A percentile compares a stretch with the other conserved stretches of the same genome.
Conservation (phyloP, 2,113 vertebrate genomes). For the Sinocyclocheilus grahami region DNA sequence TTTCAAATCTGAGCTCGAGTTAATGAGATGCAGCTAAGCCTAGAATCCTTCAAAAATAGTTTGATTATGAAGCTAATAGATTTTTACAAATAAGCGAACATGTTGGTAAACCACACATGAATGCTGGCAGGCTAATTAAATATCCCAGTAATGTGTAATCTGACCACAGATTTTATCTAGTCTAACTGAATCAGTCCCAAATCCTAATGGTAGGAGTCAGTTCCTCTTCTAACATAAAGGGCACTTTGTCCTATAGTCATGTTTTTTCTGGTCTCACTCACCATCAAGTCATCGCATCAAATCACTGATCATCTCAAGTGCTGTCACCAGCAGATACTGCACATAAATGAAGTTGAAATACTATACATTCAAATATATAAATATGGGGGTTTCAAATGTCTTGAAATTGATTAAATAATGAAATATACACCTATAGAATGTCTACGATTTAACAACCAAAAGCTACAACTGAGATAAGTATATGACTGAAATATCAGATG, state of each 20-base stretch:
- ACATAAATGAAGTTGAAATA: conserved; percentile 5
- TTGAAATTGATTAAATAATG: not conserved
- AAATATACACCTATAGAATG: not conserved
- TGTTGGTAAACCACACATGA: conserved; percentile 7
- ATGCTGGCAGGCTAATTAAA: conserved; percentile 15
- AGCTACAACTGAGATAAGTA: not conserved
- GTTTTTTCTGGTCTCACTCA: not conserved
- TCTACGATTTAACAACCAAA: not conserved
- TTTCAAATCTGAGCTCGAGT: not conserved
- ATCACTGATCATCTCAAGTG: not conserved
- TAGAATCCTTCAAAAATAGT: not conserved
- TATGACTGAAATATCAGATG: conserved; percentile 5
- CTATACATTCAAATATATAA: not conserved
- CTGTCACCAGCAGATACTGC: conserved; percentile 6
- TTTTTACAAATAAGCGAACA: conserved; percentile 7
- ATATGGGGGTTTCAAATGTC: not conserved
- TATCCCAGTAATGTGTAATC: conserved; percentile 14
- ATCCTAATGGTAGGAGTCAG: not conserved
- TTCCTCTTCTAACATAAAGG: not conserved
- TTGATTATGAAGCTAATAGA: conserved; percentile 9
- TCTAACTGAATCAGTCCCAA: conserved; percentile 16
- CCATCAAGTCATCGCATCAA: not conserved
- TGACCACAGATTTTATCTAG: conserved; percentile 3
- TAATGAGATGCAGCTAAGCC: not conserved
- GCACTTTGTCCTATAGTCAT: not conserved